Evolutionary conservation across 2,113 vertebrate genomes (phyloP), one percentile per base, ranked within the genome.

Genomic region (Raja brachyura): DNA sequence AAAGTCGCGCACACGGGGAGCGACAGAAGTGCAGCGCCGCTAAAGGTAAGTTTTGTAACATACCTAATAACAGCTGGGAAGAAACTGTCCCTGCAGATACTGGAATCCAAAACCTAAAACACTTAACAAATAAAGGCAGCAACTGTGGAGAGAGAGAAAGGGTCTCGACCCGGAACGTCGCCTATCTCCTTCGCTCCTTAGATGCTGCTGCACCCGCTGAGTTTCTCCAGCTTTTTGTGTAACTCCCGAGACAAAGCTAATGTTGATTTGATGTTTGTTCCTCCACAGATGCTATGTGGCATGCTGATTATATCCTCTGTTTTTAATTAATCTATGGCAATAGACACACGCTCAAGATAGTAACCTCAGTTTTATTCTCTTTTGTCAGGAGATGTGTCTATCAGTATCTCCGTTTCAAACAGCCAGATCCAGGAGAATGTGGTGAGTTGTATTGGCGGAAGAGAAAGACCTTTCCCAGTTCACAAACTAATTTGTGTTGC

Each of bases 391-490:
- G 97, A 99, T 93, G 95, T 99, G 94, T 98, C 98, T 93, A 95
- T 98, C 96, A 99, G 98, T 95, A 99, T 99, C 95, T 99, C 99
- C 4, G 98, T 99, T 93, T 99, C 98, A 94, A 99, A 99, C 95
- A 97, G 97, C 94, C 97, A 99, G 96, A 97, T 99, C 95, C 98
- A 98, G 95, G 98, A 99, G 96, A 99, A 99, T 28, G 98, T 99
- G 98, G 98, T 99, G 94, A 97, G 98, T 95, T 94, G 39, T 39
- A 39, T 92, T 90, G 73, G 68, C 33, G 28, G 90, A 54, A 68
- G n/a, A 25, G 33, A 92, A 92, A 90, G 33, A 20, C 70, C 14
- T 11, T 73, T 25, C 48, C n/a, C 54, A 8, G 20, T 73, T 22
- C 68, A 92, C 66, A 48, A 90, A 74, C 31, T 73, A 39, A 48